A percentile compares a stretch with the other conserved stretches of the same genome.
phyloP scores from a whole-genome alignment of 2,888 invertebrate species.

The Sarcophaga subvicina region DNA sequence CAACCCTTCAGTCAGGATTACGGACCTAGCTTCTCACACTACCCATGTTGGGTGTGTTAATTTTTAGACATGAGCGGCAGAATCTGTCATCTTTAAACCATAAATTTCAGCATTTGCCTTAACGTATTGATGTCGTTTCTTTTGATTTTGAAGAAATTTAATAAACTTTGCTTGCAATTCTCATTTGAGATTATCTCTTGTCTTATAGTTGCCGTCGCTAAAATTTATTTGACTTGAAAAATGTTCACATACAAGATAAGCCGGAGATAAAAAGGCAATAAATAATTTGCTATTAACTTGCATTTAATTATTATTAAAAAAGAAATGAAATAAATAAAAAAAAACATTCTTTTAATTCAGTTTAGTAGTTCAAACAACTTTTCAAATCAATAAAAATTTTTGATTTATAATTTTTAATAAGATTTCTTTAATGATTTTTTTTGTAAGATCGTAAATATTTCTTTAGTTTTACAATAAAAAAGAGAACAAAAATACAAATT shows the following conservation, averaged over 20 bases:
- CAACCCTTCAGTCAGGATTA: too few species aligned
- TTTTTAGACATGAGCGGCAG: too few species aligned
- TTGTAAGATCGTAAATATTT: conserved; percentile 10
- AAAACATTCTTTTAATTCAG: background rate
- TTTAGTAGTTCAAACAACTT: background rate
- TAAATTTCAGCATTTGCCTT: too few species aligned
- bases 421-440: background rate
- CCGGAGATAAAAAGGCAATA: background rate
- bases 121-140: too few species aligned
- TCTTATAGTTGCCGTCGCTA: background rate
- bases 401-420: conserved; percentile 2
- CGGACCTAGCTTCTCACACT: too few species aligned
- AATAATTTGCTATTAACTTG: background rate
- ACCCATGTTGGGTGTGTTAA: too few species aligned
- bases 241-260: background rate
- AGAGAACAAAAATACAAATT: too few species aligned
- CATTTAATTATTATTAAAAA: background rate
- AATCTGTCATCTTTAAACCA: too few species aligned
- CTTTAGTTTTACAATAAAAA: conserved; percentile 1
- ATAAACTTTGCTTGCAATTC: too few species aligned
- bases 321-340: too few species aligned
- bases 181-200: background rate
- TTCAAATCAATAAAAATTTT: background rate
- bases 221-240: background rate
- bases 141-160: too few species aligned